Evolutionary conservation across 2,888 invertebrate species (phyloP).

Genomic region (Ryuthela nishihirai): DNA sequence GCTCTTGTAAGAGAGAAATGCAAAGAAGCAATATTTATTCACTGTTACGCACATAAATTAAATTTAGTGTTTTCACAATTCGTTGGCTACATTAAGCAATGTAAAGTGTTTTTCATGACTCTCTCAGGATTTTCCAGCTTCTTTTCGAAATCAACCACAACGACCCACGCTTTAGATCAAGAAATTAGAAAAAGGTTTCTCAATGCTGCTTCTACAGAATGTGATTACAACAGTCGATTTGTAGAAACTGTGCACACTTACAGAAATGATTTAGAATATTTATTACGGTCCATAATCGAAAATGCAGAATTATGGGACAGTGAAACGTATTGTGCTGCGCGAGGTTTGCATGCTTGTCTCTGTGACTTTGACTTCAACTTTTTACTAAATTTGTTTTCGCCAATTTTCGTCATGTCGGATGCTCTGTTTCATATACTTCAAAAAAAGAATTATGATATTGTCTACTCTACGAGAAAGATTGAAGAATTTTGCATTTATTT

Average conservation of each 20-base stretch:
- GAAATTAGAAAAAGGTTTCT: background rate
- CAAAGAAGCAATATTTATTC: slow-evolving; percentile 22
- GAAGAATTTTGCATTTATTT: background rate
- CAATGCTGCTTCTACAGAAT: background rate
- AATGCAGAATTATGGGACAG: slow-evolving; percentile 1
- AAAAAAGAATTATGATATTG: background rate
- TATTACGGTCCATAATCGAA: too few species aligned
- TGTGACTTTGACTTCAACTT: slow-evolving; percentile 1
- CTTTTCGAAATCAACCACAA: slow-evolving; percentile 1
- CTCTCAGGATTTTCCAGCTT: slow-evolving; percentile 18
- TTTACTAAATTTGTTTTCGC: background rate
- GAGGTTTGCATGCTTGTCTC: background rate
- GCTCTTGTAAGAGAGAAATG: slow-evolving; percentile 11
- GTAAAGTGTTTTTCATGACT: slow-evolving; percentile 40
- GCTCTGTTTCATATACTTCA: slow-evolving; percentile 1
- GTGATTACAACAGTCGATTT: background rate
- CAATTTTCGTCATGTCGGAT: background rate
- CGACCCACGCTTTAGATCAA: background rate
- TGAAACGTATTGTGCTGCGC: background rate
- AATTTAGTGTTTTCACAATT: slow-evolving; percentile 41
- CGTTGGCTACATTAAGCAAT: slow-evolving; percentile 11
- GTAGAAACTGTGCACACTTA: too few species aligned
- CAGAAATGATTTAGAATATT: too few species aligned
- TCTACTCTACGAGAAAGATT: background rate
- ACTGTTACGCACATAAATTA: slow-evolving; percentile 33